Base-by-base conservation (phyloP, 64 coral and sea anemone genomes). In the Pocillopora verrucosa region DNA sequence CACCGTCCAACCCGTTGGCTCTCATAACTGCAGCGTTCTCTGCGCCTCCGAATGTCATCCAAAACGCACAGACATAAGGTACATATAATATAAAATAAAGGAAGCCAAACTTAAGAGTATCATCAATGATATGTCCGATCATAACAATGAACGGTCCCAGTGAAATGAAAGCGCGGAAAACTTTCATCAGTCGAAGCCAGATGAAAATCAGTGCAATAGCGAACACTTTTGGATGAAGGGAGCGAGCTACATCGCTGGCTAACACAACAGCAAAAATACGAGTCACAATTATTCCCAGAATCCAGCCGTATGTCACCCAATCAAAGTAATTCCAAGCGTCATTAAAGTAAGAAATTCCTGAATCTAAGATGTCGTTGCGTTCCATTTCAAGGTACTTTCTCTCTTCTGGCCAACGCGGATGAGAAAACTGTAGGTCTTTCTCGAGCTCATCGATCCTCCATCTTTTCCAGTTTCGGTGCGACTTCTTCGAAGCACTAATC, bases 251-350 rank as follows among this genome's bases (percentile, higher is more conserved):
- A 9, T 25, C 16, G 25, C 83, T 92, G 25, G 74, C 72, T 34
- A 91, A 19, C 10, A 69, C 88, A 65, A 95, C 94, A 14, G 87
- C 82, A 36, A 99, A 57, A 86, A 84, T 81, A 56, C 97, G 84
- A 15, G 97, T 99, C 15, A 99, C 72, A 9, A 95, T 89, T 1
- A 99, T 93, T 1, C 81, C 87, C 0, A 90, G 73, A 41, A 99
- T 92, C 91, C 97, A 95, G 56, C 82, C 88, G 36, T 99, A 99
- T 5, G 97, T 99, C 9, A 99, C 78, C 97, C 97, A 99, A 80
- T 99, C 97, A 86, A 99, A 99, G 72, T 99, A 99, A 72, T 99
- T 99, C 97, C 97, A 99, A 9, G 91, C 83, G 59, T 95, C 94
- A n/a, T 95, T 90, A 38, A 99, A 99, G 78, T 99, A 99, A 34